Percentiles rank a stretch among this genome's conserved stretches.
Evolutionary conservation across 64 coral and sea anemone genomes (phyloP).

Genomic region (Actinia equina): DNA sequence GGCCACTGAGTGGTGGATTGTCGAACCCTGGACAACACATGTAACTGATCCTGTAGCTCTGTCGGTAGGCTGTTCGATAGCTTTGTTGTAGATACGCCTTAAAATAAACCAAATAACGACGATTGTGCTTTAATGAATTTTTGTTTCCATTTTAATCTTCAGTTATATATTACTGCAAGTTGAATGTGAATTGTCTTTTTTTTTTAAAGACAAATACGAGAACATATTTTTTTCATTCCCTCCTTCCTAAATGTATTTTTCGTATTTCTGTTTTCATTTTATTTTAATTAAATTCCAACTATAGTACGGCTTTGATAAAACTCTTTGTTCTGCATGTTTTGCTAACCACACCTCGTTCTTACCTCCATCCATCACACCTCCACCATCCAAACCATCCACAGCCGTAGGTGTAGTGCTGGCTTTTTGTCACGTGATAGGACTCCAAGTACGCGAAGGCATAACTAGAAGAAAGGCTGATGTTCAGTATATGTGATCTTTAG

Average conservation of each 20-base stretch:
- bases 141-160: no score
- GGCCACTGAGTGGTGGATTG: not conserved
- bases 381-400: constrained; percentile 1
- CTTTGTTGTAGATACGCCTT: not conserved
- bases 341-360: not conserved
- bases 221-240: no score
- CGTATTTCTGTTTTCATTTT: no score
- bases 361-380: not conserved
- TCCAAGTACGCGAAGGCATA: not conserved
- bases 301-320: no score
- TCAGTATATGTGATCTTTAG: not conserved
- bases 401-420: not conserved
- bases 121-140: no score
- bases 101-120: no score
- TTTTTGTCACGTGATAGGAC: not conserved
- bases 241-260: no score
- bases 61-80: not conserved
- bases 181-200: no score
- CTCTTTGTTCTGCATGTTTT: no score
- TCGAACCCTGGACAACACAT: not conserved
- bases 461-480: not conserved
- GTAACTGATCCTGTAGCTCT: not conserved
- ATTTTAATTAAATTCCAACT: no score
- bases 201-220: no score
- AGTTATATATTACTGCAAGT: no score